Conservation (phyloP, 2,888 invertebrate genomes). For the Drosophila mimetica region DNA sequence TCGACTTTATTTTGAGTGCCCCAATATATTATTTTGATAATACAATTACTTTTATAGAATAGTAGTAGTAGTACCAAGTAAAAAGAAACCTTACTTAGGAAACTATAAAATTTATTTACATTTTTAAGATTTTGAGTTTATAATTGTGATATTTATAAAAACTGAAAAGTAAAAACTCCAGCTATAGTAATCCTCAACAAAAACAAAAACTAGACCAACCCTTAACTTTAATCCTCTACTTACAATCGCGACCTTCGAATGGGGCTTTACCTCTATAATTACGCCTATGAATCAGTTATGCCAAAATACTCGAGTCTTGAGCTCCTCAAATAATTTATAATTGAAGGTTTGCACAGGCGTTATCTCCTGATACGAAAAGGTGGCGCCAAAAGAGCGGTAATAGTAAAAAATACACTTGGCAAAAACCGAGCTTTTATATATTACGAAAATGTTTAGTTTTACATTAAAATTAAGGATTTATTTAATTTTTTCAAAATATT, state of each 20-base stretch:
- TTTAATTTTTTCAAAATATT: too few relatives aligned
- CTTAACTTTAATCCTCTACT: slow-evolving; percentile 9
- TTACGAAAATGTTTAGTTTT: too few relatives aligned
- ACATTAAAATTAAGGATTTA: too few relatives aligned
- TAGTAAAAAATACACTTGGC: slow-evolving; percentile 4
- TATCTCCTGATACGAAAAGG: slow-evolving; percentile 32
- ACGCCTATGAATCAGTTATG: slow-evolving; percentile 40
- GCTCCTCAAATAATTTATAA: slow-evolving; percentile 31
- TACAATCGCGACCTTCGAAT: slow-evolving; percentile 18
- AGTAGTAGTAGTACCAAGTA: too few relatives aligned
- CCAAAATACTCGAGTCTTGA: slow-evolving; percentile 32
- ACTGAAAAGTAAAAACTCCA: neutral
- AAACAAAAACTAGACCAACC: neutral
- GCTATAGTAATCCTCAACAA: neutral
- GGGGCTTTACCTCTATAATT: slow-evolving; percentile 19
- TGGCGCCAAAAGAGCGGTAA: slow-evolving; percentile 13
- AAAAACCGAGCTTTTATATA: too few relatives aligned
- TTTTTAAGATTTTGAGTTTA: neutral
- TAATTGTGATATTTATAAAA: neutral
- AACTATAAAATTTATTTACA: neutral
- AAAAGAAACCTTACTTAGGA: too few relatives aligned
- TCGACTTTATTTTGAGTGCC: neutral
- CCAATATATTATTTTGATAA: too few relatives aligned
- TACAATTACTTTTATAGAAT: too few relatives aligned
- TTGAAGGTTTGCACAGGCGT: slow-evolving; percentile 42